Conservation (phyloP, 2,113 vertebrate genomes). For the Psilopsiagon aymara region DNA sequence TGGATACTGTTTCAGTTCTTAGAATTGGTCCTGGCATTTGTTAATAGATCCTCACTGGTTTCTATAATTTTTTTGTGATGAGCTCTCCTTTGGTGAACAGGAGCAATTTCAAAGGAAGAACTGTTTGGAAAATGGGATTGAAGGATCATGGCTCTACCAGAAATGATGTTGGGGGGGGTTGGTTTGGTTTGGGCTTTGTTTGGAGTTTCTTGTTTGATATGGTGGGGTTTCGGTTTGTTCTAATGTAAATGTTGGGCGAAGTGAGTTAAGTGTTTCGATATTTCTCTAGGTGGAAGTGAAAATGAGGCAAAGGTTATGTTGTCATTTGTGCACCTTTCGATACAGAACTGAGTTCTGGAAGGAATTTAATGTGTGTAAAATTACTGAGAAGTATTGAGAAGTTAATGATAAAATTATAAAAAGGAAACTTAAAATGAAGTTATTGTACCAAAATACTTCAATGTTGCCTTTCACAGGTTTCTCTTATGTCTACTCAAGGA, state of each 20-base stretch:
- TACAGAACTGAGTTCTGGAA: not conserved
- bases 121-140: not conserved
- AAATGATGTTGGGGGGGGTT: not conserved
- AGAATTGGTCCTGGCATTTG: not conserved
- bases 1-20: not conserved
- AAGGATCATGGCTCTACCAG: not conserved
- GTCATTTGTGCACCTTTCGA: not conserved
- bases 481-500: constrained; percentile 69
- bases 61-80: not conserved
- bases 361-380: not conserved
- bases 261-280: not conserved
- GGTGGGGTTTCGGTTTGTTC: not conserved
- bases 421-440: not conserved
- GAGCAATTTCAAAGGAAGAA: not conserved
- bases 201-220: not conserved
- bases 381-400: not conserved
- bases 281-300: not conserved
- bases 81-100: not conserved
- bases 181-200: not conserved
- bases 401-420: not conserved
- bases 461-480: constrained; percentile 67
- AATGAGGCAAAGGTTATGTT: not conserved
- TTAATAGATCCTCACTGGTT: not conserved
- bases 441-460: not conserved
- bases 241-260: not conserved